Percentiles rank a stretch among this genome's conserved stretches.
Conservation (phyloP, 2,797 vertebrate species). For the Pipistrellus nathusii region DNA sequence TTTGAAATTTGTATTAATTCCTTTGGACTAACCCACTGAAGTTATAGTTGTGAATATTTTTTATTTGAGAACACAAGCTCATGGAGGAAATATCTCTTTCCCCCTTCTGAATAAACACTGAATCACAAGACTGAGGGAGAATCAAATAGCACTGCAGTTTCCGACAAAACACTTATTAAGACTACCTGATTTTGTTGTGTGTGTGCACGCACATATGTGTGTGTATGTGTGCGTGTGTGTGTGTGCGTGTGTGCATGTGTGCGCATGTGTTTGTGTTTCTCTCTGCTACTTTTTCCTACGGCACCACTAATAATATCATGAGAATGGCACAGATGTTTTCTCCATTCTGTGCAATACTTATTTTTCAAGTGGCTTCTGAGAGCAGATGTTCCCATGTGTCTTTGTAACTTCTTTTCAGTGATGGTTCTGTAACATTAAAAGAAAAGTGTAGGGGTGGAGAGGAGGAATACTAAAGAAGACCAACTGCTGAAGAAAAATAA, state of each 20-base stretch:
- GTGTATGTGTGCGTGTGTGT: background rate
- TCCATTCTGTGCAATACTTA: constrained; percentile 81
- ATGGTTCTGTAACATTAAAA: constrained; percentile 62
- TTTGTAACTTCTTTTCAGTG: constrained; percentile 69
- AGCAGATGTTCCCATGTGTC: constrained; percentile 87
- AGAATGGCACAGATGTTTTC: constrained; percentile 85
- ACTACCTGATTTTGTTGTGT: no score
- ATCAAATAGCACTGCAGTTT: background rate
- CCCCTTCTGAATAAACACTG: background rate
- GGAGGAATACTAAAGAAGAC: constrained; percentile 19
- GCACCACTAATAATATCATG: constrained; percentile 64
- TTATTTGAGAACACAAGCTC: background rate
- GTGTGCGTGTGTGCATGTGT: background rate
- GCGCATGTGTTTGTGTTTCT: background rate
- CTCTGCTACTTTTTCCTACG: constrained; percentile 39
- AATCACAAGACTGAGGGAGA: background rate
- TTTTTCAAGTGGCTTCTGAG: constrained; percentile 87
- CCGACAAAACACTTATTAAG: no score
- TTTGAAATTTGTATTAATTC: constrained; percentile 23
- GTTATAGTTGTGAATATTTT: background rate
- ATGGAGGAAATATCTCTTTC: background rate
- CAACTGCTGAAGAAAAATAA: constrained; percentile 42
- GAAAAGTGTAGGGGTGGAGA: background rate
- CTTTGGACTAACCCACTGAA: background rate
- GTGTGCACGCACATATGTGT: background rate